Evolutionary conservation across 2,888 invertebrate species (phyloP).

Genomic region (Myathropa florea): DNA sequence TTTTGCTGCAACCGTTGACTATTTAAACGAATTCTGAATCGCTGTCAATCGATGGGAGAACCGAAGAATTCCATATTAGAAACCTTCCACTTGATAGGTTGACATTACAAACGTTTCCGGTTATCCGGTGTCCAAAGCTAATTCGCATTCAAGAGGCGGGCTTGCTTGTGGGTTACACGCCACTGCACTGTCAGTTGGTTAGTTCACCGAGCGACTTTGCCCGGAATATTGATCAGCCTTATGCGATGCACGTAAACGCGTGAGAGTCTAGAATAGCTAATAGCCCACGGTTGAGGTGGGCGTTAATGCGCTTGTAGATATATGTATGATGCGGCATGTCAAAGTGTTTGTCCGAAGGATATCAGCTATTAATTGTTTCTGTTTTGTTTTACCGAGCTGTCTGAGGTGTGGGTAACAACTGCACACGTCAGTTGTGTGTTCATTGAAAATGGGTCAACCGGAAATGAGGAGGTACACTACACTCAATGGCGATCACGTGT

Average conservation of each 20-base stretch:
- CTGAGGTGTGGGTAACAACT: constrained; percentile 1
- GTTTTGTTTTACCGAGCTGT: not conserved
- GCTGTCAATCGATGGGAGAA: not conserved
- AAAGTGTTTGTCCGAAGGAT: constrained; percentile 44
- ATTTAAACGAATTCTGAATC: constrained; percentile 55
- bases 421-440: not conserved
- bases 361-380: constrained; percentile 2
- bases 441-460: constrained; percentile 1
- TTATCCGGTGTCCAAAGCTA: constrained; percentile 10
- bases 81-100: constrained; percentile 42
- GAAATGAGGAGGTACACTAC: not conserved
- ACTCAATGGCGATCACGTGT: not conserved
- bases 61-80: constrained; percentile 39
- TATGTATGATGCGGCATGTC: constrained; percentile 27
- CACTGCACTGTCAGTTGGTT: constrained; percentile 41
- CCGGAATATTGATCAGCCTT: constrained; percentile 57
- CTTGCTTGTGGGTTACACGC: constrained; percentile 16
- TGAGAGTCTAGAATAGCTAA: constrained; percentile 55
- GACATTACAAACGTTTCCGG: constrained; percentile 51
- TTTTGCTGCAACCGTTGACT: constrained; percentile 15
- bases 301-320: not conserved
- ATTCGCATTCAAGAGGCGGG: constrained; percentile 39
- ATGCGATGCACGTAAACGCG: constrained; percentile 60
- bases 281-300: constrained; percentile 2
- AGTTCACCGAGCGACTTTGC: constrained; percentile 50